Evolutionary conservation across 2,888 invertebrate genomes (phyloP).

Genomic region (Volucella bombylans): DNA sequence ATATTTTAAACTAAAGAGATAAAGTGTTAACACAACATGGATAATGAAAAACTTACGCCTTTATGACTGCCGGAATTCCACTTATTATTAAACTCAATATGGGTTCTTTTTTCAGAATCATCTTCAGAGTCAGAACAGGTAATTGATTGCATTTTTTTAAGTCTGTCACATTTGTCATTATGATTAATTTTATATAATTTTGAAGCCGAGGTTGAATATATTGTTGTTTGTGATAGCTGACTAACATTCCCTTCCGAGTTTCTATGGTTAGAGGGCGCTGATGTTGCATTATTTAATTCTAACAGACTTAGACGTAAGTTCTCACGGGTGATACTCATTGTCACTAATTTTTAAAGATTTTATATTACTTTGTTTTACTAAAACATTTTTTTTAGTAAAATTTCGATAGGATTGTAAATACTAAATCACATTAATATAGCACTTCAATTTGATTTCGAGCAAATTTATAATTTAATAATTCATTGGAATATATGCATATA

Average conservation of each 20-base stretch:
- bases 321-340: slow-evolving; percentile 81
- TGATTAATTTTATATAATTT: slow-evolving; percentile 78
- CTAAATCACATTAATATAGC: too few species aligned
- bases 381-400: too few species aligned
- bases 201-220: too few species aligned
- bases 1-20: too few species aligned
- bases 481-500: too few species aligned
- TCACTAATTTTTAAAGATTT: slow-evolving; percentile 30
- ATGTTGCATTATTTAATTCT: slow-evolving; percentile 78
- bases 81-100: slow-evolving; percentile 79
- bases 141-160: slow-evolving; percentile 82
- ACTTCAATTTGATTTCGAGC: too few species aligned
- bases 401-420: too few species aligned
- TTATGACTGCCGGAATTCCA: slow-evolving; percentile 81
- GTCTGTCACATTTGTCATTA: slow-evolving; percentile 81
- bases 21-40: too few species aligned
- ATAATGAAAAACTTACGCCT: slow-evolving; percentile 79
- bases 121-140: slow-evolving; percentile 82
- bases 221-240: slow-evolving; percentile 52
- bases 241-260: slow-evolving; percentile 53
- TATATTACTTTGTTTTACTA: slow-evolving; percentile 1
- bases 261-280: slow-evolving; percentile 72
- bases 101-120: slow-evolving; percentile 80
- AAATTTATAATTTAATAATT: too few species aligned
- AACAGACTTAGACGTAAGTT: slow-evolving; percentile 81